A percentile compares a stretch with the other conserved stretches of the same genome.
Evolutionary conservation across 2,113 vertebrate genomes (phyloP).

Genomic region (Baryphthengus martii): DNA sequence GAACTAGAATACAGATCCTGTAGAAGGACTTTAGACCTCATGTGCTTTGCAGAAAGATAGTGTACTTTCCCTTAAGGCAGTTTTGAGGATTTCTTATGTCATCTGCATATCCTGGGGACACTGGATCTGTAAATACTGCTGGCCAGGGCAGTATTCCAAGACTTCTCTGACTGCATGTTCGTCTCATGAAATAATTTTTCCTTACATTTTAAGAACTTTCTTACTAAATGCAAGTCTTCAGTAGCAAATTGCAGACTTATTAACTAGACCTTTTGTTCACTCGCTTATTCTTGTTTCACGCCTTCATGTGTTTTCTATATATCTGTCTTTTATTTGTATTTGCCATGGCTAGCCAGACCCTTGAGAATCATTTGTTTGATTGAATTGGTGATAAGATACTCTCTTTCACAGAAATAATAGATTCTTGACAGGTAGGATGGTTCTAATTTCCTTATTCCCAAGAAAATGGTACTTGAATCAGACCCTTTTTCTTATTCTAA

Average conservation of each 20-base stretch:
- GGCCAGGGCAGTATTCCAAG: not conserved
- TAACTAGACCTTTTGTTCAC: not conserved
- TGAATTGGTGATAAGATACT: not conserved
- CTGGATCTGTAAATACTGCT: not conserved
- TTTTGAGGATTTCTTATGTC: not conserved
- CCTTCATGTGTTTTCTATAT: not conserved
- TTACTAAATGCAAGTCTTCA: not conserved
- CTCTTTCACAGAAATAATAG: not conserved
- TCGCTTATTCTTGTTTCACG: not conserved
- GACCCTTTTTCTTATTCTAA: not conserved
- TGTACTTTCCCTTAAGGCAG: not conserved
- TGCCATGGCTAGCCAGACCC: not conserved
- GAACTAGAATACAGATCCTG: not conserved
- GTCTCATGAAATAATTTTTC: not conserved
- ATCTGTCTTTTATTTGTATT: not conserved
- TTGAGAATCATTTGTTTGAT: not conserved
- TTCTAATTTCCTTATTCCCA: not conserved
- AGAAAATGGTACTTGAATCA: not conserved
- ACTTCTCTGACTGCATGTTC: not conserved
- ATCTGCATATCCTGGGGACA: not conserved
- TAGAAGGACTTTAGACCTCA: not conserved
- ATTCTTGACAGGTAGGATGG: not conserved
- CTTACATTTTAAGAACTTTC: not conserved
- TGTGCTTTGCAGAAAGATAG: accelerated
- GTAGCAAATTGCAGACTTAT: not conserved